Evolutionary conservation across 2,113 vertebrate species (phyloP).

Genomic region (Mobula birostris): DNA sequence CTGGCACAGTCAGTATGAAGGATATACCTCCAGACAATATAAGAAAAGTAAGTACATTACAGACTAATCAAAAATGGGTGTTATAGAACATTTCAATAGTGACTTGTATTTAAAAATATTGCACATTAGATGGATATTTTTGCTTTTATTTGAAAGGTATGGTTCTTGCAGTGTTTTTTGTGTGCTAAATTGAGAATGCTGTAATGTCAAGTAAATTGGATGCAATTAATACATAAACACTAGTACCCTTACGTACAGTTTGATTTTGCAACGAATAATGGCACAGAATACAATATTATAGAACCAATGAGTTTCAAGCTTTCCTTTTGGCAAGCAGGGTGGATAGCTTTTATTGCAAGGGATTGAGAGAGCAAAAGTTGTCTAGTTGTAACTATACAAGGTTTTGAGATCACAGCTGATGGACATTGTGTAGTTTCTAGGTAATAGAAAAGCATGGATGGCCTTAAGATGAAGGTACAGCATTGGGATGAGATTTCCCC

Average conservation of each 20-base stretch:
- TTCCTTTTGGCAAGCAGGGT: neutral
- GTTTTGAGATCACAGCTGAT: no score
- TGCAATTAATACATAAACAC: neutral
- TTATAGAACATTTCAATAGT: neutral
- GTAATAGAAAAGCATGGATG: no score
- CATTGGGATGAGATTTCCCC: no score
- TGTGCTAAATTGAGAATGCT: neutral
- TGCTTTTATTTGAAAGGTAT: neutral
- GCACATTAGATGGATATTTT: neutral
- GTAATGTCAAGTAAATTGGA: neutral
- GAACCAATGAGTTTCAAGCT: neutral
- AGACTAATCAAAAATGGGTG: neutral
- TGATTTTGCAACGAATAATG: neutral
- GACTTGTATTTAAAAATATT: neutral
- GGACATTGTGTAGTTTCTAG: no score
- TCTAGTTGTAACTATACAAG: no score
- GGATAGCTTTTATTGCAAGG: no score
- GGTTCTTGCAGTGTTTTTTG: neutral
- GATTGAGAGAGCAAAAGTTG: no score
- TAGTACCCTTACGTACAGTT: neutral
- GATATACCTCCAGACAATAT: slow-evolving; percentile 65
- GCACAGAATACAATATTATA: neutral
- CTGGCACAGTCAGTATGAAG: slow-evolving; percentile 57
- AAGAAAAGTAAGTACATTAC: slow-evolving; percentile 72
- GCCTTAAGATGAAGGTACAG: no score